Evolutionary conservation across 1,140 invertebrate genomes (phyloP), one percentile per base, ranked within the genome.

Genomic region (Drosophila setifemur): DNA sequence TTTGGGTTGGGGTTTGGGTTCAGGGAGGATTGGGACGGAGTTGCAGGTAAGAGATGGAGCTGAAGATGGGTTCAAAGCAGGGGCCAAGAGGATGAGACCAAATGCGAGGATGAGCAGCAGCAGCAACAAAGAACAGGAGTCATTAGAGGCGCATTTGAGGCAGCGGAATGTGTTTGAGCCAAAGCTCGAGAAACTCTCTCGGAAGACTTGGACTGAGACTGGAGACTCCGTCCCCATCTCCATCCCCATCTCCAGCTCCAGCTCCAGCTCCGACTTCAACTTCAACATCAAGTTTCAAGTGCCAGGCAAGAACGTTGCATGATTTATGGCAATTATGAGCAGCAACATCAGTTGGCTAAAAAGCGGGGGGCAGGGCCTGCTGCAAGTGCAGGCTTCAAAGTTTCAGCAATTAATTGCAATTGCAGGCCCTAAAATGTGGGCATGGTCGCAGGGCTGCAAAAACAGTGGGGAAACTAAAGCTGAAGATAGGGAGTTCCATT

Each of bases 301-400:
- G 54, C 60, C 73, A 61, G 69, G 68, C 57, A 58, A 50, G 73
- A 83, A 75, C 68, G 63, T 86, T 86, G 81, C 81, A 86, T 86
- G 81, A 86, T 86, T 87, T 86, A 86, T 86, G 82, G 81, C 81
- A 86, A 86, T 86, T 86, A 86, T 86, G 82, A 58, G 57, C 43
- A 66, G 57, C 31, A 61, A 61, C 47, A 57, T 31, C 43, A 69
- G 23, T 19, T 33, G 69, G 42, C 53, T 29, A 37, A 33, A 33
- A 14, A 19, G 45, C n/a, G 11, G 37, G 47, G 4, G 28, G 26
- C 14, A 11, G 25, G 14, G 19, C 21, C 9, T 14, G 18, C 37
- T 37, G 55, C 60, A 61, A 72, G 68, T 53, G 68, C 57, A 54
- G 42, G 29, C 48, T 60, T 60, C 25, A 72, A 72, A 72, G 29